Evolutionary conservation across 2,797 vertebrate genomes (phyloP).

Genomic region (Anguilla marmorata): DNA sequence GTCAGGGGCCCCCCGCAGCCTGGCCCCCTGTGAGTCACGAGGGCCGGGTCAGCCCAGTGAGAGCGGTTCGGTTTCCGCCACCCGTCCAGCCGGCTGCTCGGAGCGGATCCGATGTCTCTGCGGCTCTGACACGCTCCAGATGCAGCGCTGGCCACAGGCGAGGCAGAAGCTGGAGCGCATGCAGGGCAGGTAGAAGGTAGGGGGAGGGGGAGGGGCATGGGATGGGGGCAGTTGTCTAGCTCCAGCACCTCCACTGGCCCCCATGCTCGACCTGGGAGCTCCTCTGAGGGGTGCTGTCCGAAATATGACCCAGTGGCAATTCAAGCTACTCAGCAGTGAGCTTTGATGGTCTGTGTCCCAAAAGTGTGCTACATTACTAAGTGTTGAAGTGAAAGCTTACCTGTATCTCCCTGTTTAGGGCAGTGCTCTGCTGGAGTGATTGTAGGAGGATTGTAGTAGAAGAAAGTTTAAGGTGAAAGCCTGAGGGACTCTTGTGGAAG

Average conservation of each 20-base stretch:
- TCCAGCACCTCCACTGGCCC: conserved; percentile 30
- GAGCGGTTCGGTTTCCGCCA: conserved; percentile 70
- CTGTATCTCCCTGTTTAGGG: neutral
- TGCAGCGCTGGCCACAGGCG: conserved; percentile 61
- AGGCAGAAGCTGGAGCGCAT: conserved; percentile 21
- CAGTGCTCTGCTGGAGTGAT: neutral
- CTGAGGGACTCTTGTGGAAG: neutral
- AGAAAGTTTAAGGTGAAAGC: neutral
- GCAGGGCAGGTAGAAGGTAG: neutral
- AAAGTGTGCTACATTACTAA: neutral
- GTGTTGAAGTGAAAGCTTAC: neutral
- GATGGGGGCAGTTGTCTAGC: neutral
- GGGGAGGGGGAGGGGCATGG: neutral
- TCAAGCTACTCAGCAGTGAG: neutral
- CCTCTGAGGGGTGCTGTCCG: conserved; percentile 23
- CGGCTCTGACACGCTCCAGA: conserved; percentile 77
- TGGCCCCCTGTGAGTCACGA: conserved; percentile 73
- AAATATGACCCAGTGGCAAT: conserved; percentile 29
- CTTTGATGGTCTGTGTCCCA: neutral
- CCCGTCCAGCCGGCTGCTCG: conserved; percentile 73
- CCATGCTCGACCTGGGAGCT: neutral
- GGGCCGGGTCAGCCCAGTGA: conserved; percentile 65
- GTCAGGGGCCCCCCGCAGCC: conserved; percentile 35
- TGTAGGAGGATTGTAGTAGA: neutral
- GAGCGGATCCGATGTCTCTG: conserved; percentile 76